Evolutionary conservation across 2,888 invertebrate species (phyloP).

Genomic region (Abrostola tripartita): DNA sequence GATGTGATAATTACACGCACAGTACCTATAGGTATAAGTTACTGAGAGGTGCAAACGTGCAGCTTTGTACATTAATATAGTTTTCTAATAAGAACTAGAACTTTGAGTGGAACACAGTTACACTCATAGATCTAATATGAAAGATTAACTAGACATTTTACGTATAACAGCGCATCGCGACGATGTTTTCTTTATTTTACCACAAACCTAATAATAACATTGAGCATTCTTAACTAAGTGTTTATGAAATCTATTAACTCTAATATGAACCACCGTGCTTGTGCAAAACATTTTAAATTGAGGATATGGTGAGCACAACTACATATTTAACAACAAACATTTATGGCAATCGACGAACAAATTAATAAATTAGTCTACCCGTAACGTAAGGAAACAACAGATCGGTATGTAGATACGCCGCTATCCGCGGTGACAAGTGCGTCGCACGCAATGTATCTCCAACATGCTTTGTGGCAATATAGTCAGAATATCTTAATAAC

Average conservation of each 20-base stretch:
- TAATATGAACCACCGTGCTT: slow-evolving; percentile 81
- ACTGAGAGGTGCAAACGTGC: slow-evolving; percentile 47
- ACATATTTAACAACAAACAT: slow-evolving; percentile 79
- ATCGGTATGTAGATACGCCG: slow-evolving; percentile 72
- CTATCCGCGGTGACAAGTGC: slow-evolving; percentile 74
- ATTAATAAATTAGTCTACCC: slow-evolving; percentile 77
- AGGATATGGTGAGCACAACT: slow-evolving; percentile 77
- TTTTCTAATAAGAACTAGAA: slow-evolving; percentile 46
- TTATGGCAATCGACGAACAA: slow-evolving; percentile 84
- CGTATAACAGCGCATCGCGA: slow-evolving; percentile 73
- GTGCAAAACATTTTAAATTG: slow-evolving; percentile 76
- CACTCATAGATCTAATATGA: slow-evolving; percentile 49
- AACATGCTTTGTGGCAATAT: slow-evolving; percentile 31
- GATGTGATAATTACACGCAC: slow-evolving; percentile 38
- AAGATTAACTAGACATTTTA: slow-evolving; percentile 65
- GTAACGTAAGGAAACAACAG: slow-evolving; percentile 75
- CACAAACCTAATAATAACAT: slow-evolving; percentile 74
- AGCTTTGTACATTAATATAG: slow-evolving; percentile 50
- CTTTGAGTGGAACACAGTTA: slow-evolving; percentile 41
- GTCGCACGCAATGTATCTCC: slow-evolving; percentile 62
- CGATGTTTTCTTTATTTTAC: slow-evolving; percentile 60
- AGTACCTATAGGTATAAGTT: slow-evolving; percentile 14
- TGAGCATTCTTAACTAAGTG: slow-evolving; percentile 84
- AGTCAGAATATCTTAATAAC: slow-evolving; percentile 35
- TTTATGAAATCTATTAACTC: slow-evolving; percentile 70